phyloP scores from a whole-genome alignment of 2,888 invertebrate species.

The Acholoe squamosa region DNA sequence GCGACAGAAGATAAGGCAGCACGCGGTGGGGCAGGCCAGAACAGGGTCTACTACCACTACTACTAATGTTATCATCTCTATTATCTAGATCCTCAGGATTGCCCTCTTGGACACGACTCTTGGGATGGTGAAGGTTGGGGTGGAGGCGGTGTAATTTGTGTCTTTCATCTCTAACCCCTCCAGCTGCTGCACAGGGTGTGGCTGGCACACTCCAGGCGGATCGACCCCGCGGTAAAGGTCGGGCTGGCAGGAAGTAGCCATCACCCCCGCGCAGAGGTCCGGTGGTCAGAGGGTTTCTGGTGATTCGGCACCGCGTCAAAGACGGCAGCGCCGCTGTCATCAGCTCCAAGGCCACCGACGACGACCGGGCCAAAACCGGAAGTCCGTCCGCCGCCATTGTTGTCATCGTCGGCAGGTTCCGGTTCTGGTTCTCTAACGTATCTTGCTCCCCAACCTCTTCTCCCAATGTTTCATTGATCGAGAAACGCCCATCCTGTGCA shows the following conservation, averaged over 20 bases:
- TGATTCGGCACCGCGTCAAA: slow-evolving; percentile 21
- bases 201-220: slow-evolving; percentile 33
- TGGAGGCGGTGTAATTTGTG: neutral
- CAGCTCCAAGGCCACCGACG: slow-evolving; percentile 23
- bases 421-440: neutral
- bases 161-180: neutral
- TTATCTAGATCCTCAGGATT: slow-evolving; percentile 15
- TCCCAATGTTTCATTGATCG: neutral
- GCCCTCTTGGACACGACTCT: neutral
- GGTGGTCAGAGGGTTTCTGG: slow-evolving; percentile 24
- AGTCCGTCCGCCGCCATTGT: neutral
- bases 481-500: neutral
- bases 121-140: neutral
- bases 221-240: neutral
- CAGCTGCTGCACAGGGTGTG: neutral
- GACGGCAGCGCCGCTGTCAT: slow-evolving; percentile 51
- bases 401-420: neutral
- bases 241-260: slow-evolving; percentile 28
- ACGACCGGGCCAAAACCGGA: neutral
- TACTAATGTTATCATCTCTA: neutral
- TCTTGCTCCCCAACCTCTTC: neutral
- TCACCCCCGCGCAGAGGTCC: slow-evolving; percentile 38
- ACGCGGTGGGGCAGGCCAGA: neutral
- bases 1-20: slow-evolving; percentile 51
- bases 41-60: neutral